Percentiles rank a stretch among this genome's conserved stretches.
Conservation (phyloP, 1,140 invertebrate species). For the Lepidurus apus region DNA sequence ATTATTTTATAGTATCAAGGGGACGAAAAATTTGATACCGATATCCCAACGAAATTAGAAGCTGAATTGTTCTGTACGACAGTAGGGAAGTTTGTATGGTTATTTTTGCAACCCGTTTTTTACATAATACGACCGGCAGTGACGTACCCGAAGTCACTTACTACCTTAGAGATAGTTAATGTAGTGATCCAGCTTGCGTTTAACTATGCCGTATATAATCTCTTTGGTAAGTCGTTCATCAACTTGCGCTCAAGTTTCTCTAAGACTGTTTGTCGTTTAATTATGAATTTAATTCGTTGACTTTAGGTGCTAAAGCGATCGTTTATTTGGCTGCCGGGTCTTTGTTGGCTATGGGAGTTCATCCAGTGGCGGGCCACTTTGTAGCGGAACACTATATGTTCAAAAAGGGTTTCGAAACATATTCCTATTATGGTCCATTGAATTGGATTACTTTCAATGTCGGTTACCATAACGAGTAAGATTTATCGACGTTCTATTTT, state of each 20-base stretch:
- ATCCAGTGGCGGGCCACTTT: slow-evolving; percentile 96
- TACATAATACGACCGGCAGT: slow-evolving; percentile 88
- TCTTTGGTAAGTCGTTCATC: slow-evolving; percentile 60
- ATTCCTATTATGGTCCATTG: slow-evolving; percentile 96
- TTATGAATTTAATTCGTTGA: background rate
- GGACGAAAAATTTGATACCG: slow-evolving; percentile 89
- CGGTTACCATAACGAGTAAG: slow-evolving; percentile 78
- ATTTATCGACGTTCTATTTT: background rate
- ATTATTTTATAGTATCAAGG: slow-evolving; percentile 75
- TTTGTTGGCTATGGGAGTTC: slow-evolving; percentile 89
- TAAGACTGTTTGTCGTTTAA: background rate
- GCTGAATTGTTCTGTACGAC: slow-evolving; percentile 88
- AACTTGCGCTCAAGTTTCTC: background rate
- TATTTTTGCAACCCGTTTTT: slow-evolving; percentile 93
- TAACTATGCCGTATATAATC: slow-evolving; percentile 69
- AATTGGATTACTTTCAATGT: slow-evolving; percentile 99
- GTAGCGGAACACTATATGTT: slow-evolving; percentile 99
- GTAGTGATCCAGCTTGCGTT: slow-evolving; percentile 79
- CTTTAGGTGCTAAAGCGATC: slow-evolving; percentile 68
- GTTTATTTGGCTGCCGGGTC: slow-evolving; percentile 81
- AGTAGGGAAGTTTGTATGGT: slow-evolving; percentile 88
- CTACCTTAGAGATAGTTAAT: slow-evolving; percentile 76
- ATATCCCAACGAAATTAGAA: slow-evolving; percentile 89
- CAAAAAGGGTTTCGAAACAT: slow-evolving; percentile 93
- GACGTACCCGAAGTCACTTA: slow-evolving; percentile 81